A percentile compares a stretch with the other conserved stretches of the same genome.
Conservation (phyloP, 1,140 invertebrate species). For the Brachionus manjavacas region DNA sequence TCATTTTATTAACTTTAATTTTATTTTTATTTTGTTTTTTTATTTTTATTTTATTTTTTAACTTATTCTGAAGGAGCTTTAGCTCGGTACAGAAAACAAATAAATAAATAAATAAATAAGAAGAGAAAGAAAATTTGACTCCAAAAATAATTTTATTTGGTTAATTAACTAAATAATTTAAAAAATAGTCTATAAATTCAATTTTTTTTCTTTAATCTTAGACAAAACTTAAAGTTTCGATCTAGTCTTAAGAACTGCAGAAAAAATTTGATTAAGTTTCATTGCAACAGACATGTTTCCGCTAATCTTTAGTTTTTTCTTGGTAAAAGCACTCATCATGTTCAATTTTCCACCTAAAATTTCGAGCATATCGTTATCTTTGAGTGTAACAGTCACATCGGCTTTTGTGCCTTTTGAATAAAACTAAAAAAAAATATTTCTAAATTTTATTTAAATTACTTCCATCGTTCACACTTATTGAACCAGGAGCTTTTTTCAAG, state of each 20-base stretch:
- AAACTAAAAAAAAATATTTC: neutral
- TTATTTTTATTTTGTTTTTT: too few relatives aligned
- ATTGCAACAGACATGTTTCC: conserved; percentile 93
- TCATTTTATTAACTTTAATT: too few relatives aligned
- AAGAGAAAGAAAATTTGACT: neutral
- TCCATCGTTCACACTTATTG: neutral
- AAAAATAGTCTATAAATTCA: neutral
- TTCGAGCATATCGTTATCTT: conserved; percentile 76
- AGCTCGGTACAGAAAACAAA: too few relatives aligned
- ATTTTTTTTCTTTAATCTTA: neutral
- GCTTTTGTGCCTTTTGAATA: conserved; percentile 62
- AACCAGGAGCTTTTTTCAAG: conserved; percentile 22
- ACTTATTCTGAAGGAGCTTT: too few relatives aligned
- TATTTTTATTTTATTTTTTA: too few relatives aligned
- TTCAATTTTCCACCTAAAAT: conserved; percentile 82
- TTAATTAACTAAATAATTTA: neutral
- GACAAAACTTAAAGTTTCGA: neutral
- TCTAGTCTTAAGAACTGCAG: neutral
- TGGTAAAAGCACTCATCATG: conserved; percentile 89
- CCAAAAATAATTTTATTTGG: neutral
- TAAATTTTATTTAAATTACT: neutral
- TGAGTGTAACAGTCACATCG: conserved; percentile 80
- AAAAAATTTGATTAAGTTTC: conserved; percentile 73
- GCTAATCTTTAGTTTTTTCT: conserved; percentile 91
- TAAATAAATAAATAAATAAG: too few relatives aligned